phyloP scores from a whole-genome alignment of 2,113 vertebrate species.

The human region GRCh38 chr11:10064001-10064500 shows the following conservation, averaged over 20 bases:
- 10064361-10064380: not conserved
- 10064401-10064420: not conserved
- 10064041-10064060: not conserved
- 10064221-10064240: not conserved
- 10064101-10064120: not conserved
- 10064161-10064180: not conserved
- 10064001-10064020: not conserved
- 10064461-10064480: not conserved
- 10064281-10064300: not conserved
- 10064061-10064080: not conserved
- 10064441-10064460: not conserved
- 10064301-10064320: not conserved
- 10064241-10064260: not conserved
- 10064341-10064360: not conserved
- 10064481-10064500: constrained; percentile 12
- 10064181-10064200: not conserved
- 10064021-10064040: not conserved
- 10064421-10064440: not conserved
- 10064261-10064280: not conserved
- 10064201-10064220: not conserved
- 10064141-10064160: not conserved
- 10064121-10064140: not conserved
- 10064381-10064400: constrained; percentile 1
- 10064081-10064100: constrained; percentile 15
- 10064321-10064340: not conserved